Evolutionary conservation across 2,113 vertebrate species (phyloP).

Genomic region (Ceyx cyanopectus): DNA sequence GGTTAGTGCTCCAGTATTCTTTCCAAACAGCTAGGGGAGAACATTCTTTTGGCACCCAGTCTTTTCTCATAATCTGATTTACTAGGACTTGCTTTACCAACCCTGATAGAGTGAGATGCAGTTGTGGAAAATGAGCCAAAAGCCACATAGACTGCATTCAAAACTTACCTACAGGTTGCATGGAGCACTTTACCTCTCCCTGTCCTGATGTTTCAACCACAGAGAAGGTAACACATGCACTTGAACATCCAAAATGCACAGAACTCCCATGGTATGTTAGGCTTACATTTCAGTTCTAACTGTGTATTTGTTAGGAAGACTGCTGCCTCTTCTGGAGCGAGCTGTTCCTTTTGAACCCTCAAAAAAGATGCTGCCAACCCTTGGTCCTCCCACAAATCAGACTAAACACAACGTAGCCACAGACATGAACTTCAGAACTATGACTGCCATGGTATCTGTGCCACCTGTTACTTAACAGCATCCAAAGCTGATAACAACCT

Average conservation of each 20-base stretch:
- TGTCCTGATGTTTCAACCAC: not conserved
- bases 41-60: not conserved
- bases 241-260: not conserved
- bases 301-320: not conserved
- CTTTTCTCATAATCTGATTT: not conserved
- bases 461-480: not conserved
- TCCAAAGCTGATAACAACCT: not conserved
- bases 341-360: not conserved
- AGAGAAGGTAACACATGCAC: not conserved
- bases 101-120: not conserved
- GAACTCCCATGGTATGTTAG: not conserved
- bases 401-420: not conserved
- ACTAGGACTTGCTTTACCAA: not conserved
- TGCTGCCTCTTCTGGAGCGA: conserved; percentile 7
- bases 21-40: not conserved
- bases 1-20: not conserved
- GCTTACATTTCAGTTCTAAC: not conserved
- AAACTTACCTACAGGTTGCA: not conserved
- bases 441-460: not conserved
- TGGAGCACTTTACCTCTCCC: not conserved
- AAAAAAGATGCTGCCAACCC: not conserved
- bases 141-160: not conserved
- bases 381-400: not conserved
- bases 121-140: not conserved
- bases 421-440: not conserved